These are phyloP conservation scores for Polypterus senegalus DNA, from an alignment of 2,113 vertebrate species.

Conservation along the genomic window DNA sequence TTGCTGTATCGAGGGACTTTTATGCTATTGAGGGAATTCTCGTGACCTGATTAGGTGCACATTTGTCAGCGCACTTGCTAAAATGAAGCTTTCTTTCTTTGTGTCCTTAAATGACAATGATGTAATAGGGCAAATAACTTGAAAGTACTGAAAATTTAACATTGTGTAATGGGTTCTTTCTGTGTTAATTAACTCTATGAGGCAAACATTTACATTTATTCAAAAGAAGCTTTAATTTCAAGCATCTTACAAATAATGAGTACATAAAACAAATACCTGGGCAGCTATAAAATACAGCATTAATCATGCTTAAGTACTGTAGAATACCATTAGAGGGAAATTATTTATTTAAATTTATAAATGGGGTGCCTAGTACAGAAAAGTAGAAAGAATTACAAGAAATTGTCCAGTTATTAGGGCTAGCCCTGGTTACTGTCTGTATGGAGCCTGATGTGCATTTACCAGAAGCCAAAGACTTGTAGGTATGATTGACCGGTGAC, in stretches of 20 bases:
- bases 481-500: too few relatives aligned
- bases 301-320: background rate
- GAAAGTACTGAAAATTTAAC: background rate
- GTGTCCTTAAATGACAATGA: background rate
- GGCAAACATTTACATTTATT: background rate
- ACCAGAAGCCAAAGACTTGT: too few relatives aligned
- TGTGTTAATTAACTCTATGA: background rate
- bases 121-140: background rate
- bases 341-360: background rate
- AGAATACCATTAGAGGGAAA: conserved; percentile 6
- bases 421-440: too few relatives aligned
- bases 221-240: background rate
- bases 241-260: background rate
- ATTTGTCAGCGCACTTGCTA: background rate
- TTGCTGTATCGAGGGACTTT: background rate
- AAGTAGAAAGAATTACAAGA: too few relatives aligned
- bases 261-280: background rate
- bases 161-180: background rate
- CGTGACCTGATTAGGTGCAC: background rate
- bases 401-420: too few relatives aligned
- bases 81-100: background rate
- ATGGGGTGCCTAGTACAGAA: too few relatives aligned
- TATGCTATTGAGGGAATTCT: conserved; percentile 5
- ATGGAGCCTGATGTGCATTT: too few relatives aligned
- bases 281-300: background rate